Evolutionary conservation across 2,797 vertebrate species (phyloP).

Genomic region (Manis crassicaudata): DNA sequence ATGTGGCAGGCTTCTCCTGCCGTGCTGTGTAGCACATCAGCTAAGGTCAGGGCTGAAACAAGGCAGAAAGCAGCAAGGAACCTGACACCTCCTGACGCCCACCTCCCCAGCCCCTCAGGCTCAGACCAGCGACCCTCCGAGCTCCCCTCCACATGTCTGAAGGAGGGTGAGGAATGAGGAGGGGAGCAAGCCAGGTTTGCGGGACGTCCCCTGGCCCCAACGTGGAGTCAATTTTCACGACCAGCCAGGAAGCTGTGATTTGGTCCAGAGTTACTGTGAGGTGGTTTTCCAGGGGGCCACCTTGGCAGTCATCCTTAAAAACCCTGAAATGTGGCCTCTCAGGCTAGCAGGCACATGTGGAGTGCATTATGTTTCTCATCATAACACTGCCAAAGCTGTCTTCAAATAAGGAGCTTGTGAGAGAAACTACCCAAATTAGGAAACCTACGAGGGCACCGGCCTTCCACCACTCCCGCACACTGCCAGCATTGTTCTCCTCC

Average conservation of each 20-base stretch:
- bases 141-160: too few relatives aligned
- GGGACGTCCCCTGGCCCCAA: not conserved
- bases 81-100: not conserved
- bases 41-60: not conserved
- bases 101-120: not conserved
- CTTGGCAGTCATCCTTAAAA: not conserved
- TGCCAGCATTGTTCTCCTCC: slow-evolving; percentile 22
- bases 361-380: slow-evolving; percentile 72
- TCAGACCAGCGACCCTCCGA: not conserved
- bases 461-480: slow-evolving; percentile 24
- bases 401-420: slow-evolving; percentile 70
- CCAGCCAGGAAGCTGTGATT: not conserved
- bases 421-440: slow-evolving; percentile 74
- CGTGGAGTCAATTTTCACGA: not conserved
- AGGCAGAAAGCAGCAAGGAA: not conserved
- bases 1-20: not conserved
- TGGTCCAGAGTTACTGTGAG: not conserved
- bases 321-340: not conserved
- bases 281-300: slow-evolving; percentile 16
- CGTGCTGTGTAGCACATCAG: not conserved
- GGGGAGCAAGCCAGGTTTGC: not conserved
- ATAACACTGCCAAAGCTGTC: slow-evolving; percentile 60
- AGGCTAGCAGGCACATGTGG: slow-evolving; percentile 41
- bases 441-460: slow-evolving; percentile 40
- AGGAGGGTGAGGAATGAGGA: not conserved